phyloP scores from a whole-genome alignment of 2,888 invertebrate species.

The Pristionchus fissidentatus region DNA sequence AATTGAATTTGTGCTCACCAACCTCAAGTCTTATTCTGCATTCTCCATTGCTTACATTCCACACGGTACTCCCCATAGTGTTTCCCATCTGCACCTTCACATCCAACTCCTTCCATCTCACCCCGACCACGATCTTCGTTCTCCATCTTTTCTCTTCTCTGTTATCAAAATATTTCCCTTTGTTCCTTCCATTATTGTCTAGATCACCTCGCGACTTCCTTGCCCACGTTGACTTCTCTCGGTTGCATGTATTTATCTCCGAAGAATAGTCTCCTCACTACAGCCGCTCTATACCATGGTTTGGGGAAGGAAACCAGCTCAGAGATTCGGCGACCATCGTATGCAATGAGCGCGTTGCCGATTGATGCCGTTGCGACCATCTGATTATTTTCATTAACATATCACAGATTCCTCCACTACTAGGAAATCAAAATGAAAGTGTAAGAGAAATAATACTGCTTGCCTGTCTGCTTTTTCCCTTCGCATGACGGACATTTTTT shows the following conservation, averaged over 20 bases:
- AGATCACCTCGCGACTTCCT: not conserved
- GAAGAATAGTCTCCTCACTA: conserved; percentile 87
- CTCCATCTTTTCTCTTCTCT: conserved; percentile 40
- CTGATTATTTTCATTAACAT: conserved; percentile 43
- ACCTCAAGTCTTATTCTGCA: conserved; percentile 62
- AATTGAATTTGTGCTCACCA: not conserved
- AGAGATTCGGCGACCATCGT: conserved; percentile 95
- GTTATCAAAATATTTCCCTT: not conserved
- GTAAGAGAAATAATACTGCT: not conserved
- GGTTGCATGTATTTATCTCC: conserved; percentile 81
- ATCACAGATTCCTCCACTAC: not conserved
- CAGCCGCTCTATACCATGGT: conserved; percentile 85
- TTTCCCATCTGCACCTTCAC: conserved; percentile 99
- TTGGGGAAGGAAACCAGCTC: conserved; percentile 98
- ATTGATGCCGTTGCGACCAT: conserved; percentile 69
- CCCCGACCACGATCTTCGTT: conserved; percentile 88
- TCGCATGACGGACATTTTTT: too few species aligned
- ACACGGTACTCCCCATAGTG: conserved; percentile 97
- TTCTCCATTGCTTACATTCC: conserved; percentile 73
- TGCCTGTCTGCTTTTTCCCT: too few species aligned
- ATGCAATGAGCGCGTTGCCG: conserved; percentile 85
- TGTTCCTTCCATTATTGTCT: not conserved
- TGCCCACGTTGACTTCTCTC: not conserved
- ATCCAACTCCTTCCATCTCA: conserved; percentile 94
- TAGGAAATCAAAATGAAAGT: not conserved